Evolutionary conservation across 2,113 vertebrate species (phyloP).

Genomic region (Seriola quinqueradiata): DNA sequence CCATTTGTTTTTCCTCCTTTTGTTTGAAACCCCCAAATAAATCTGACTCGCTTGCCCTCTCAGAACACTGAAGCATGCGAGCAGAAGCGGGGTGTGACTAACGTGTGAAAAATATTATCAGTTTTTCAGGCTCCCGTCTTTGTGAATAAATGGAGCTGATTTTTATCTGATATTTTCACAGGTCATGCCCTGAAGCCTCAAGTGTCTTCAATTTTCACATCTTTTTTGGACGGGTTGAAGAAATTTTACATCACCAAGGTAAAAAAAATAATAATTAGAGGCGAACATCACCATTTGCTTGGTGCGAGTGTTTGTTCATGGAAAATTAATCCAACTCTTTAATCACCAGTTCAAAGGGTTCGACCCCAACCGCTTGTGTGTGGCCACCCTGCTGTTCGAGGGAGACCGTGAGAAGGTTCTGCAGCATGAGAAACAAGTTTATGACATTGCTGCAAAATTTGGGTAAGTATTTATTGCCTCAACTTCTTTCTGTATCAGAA

Average conservation of each 20-base stretch:
- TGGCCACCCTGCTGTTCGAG: constrained; percentile 97
- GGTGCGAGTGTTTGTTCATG: constrained; percentile 20
- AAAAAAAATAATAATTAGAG: constrained; percentile 48
- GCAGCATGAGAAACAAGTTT: constrained; percentile 99
- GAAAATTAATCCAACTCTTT: constrained; percentile 46
- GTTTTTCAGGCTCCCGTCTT: constrained; percentile 19
- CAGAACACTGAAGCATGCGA: constrained; percentile 53
- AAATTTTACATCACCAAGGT: constrained; percentile 99
- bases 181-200: constrained; percentile 99
- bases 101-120: constrained; percentile 45
- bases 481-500: background rate
- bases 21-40: constrained; percentile 79
- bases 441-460: constrained; percentile 98
- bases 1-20: constrained; percentile 82
- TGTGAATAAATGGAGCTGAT: constrained; percentile 23
- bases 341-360: constrained; percentile 97
- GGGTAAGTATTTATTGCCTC: constrained; percentile 85
- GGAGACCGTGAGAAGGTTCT: constrained; percentile 96
- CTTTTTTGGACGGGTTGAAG: constrained; percentile 98
- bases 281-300: background rate
- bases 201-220: constrained; percentile 98
- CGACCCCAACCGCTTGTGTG: constrained; percentile 92
- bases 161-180: constrained; percentile 71
- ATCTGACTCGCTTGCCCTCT: constrained; percentile 66
- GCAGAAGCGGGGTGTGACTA: constrained; percentile 38